These are phyloP conservation scores for Andricus quercusramuli DNA, from an alignment of 2,888 invertebrate genomes.

Conservation along the genomic window DNA sequence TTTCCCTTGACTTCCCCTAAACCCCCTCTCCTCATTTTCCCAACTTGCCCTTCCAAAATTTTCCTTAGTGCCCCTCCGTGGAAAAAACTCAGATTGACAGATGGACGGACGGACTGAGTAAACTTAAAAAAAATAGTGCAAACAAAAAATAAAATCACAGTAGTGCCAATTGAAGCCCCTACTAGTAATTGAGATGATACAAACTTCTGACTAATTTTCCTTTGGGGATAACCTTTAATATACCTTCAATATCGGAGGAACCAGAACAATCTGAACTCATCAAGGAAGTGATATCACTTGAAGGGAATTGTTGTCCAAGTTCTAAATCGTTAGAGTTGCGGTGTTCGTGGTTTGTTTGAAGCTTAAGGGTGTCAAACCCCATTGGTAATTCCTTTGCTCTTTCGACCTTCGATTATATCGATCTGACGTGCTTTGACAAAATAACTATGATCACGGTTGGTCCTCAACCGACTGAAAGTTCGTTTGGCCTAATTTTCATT, in stretches of 20 bases:
- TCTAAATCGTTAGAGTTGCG: constrained; percentile 2
- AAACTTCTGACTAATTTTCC: background rate
- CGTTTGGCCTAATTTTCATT: no score
- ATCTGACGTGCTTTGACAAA: background rate
- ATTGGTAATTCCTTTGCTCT: constrained; percentile 1
- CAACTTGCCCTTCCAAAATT: no score
- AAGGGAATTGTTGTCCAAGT: background rate
- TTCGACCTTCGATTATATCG: background rate
- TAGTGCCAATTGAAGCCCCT: background rate
- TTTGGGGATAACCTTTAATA: background rate
- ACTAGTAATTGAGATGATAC: background rate
- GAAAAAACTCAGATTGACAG: no score
- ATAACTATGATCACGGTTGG: background rate
- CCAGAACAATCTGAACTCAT: background rate
- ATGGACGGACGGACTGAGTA: no score
- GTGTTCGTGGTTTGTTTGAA: background rate
- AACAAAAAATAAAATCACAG: no score
- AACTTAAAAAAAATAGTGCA: no score
- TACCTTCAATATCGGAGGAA: background rate
- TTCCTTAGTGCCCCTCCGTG: no score
- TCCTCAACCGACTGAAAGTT: background rate
- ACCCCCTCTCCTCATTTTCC: no score
- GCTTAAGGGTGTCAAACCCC: background rate
- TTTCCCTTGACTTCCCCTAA: no score
- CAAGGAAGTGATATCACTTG: background rate